Evolutionary conservation across 1,140 invertebrate genomes (phyloP), one percentile per base, ranked within the genome.

Genomic region (Drosophila suzukii): DNA sequence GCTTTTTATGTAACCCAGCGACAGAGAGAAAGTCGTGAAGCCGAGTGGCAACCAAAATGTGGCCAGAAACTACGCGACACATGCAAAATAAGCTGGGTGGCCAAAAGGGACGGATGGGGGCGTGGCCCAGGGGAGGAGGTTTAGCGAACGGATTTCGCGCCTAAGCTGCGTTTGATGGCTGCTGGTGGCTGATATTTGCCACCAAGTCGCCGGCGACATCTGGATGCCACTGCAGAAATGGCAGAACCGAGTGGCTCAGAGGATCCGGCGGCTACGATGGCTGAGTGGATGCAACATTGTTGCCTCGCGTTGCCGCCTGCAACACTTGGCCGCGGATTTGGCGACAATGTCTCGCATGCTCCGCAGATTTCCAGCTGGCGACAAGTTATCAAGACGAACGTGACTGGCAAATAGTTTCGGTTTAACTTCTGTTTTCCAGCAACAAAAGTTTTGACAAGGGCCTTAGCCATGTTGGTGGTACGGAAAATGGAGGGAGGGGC

Each of bases 321-420:
- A 89, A 79, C 83, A 88, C 76, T 88, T 80, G 71, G 76, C 53
- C 81, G 78, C 75, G 82, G 82, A 86, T 86, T 86, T 86, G 75
- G 82, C 66, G 78, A 86, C 82, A 86, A 82, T 81, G 82, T 86
- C 70, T 75, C 58, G 82, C 70, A 67, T 78, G 75, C 74, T 76
- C 63, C 81, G 61, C 73, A 88, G 83, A 88, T 88, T 88, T 88
- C 83, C 76, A 88, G 84, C 83, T 88, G 83, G 72, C 84, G 83
- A 88, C 83, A 88, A 88, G 83, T 88, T 88, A 88, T 88, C 83
- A 88, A 88, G 83, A 83, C 79, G 83, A 88, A 88, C 83, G 83
- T 88, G 83, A 88, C 83, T 88, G 62, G 84, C 83, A 88, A 86
- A 88, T 85, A 79, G 75, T 82, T 81, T 77, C 38, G 74, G 79